Percentiles rank a stretch among this genome's conserved stretches.
Evolutionary conservation across 2,113 vertebrate species (phyloP).

Genomic region (Calidris pygmaea): DNA sequence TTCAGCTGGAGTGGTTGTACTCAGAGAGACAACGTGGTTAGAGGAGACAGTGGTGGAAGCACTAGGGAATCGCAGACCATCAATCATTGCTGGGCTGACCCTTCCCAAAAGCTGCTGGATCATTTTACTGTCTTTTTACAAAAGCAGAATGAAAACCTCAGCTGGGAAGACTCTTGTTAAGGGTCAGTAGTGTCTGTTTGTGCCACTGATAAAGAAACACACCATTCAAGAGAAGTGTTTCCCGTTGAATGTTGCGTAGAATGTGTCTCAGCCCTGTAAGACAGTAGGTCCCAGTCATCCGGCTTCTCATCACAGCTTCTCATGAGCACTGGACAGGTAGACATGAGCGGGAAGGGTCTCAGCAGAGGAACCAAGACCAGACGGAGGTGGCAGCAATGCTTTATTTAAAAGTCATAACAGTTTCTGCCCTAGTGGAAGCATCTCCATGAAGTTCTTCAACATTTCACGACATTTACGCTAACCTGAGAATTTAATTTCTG

Average conservation of each 20-base stretch:
- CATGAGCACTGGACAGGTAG: accelerated
- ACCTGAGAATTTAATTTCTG: not conserved
- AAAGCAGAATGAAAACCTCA: not conserved
- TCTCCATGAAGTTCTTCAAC: not conserved
- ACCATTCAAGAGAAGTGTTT: not conserved
- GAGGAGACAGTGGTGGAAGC: not conserved
- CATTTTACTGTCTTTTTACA: not conserved
- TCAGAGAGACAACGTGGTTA: not conserved
- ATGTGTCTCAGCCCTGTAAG: not conserved
- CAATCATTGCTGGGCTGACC: not conserved
- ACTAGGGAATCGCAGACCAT: not conserved
- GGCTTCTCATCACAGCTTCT: not conserved
- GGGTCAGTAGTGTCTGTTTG: not conserved
- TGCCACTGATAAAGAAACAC: not conserved
- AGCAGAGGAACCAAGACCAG: not conserved
- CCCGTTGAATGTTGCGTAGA: not conserved
- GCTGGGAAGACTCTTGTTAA: not conserved
- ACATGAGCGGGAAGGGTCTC: not conserved
- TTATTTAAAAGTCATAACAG: not conserved
- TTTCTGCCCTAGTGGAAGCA: not conserved
- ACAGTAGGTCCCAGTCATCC: not conserved
- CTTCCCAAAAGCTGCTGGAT: not conserved
- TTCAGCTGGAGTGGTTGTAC: not conserved
- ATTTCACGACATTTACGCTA: not conserved
- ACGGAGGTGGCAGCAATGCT: not conserved